Base-by-base conservation (phyloP, 2,797 vertebrate genomes). In the Anguilla pacifica region DNA sequence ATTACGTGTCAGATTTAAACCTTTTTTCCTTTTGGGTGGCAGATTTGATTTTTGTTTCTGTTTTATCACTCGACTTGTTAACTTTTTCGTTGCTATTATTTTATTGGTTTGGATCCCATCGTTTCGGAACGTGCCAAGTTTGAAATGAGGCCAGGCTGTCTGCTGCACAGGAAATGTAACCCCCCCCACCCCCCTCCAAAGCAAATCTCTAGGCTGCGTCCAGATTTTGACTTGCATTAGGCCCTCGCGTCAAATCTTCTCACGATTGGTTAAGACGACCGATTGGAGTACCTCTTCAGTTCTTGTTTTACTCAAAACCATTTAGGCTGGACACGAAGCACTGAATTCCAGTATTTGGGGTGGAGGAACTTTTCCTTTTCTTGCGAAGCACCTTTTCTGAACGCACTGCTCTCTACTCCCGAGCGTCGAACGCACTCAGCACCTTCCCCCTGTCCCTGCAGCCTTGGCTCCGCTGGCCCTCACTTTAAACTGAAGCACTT, bases 131-230 rank as follows among this genome's bases (percentile, higher is more conserved):
- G 72, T 87, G 83, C 86, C 85, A 31, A 86, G 88, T 88, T 90
- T 89, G 84, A 89, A 89, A 87, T 88, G 87, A 89, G 85, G 87
- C 88, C 89, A 88, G 87, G 64, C 67, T 72, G 43, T 25, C 25
- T 22, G 19, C 39, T 49, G 28, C n/a, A 43, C 84, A 70, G 39
- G 61, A n/a, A 49, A 57, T 86, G 11, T n/a, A 67, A n/a, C 22
- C 61, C 61, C 61, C 39, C 39, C 22, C 61, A 25, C 61, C 22
- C 61, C 61, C 22, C 61, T 10, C 53, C 9, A 9, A 35, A 89
- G 25, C 85, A 19, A 59, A 83, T n/a, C 17, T 61, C 55, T 74
- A 70, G 74, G 19, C 53, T 87, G 87, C 61, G 22, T 85, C 67
- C 28, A 74, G 46, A 39, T 83, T 67, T 28, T 6, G 19, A 46